These are phyloP conservation scores for Protobothrops mucrosquamatus DNA, from an alignment of 2,113 vertebrate genomes.

Conservation along the genomic window DNA sequence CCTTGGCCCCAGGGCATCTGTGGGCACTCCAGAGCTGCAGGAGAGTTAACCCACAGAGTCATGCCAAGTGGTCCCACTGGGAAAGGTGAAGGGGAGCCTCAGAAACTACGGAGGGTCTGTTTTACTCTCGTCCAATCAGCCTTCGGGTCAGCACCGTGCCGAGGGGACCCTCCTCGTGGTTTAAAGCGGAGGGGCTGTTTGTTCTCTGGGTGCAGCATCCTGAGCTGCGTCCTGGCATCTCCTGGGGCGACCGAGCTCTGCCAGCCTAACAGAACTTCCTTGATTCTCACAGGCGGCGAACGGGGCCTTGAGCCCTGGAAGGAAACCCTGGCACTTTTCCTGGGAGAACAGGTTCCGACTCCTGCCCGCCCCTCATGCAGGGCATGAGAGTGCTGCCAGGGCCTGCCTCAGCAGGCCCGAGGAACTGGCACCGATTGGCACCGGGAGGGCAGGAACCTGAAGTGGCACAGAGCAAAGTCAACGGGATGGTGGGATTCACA, in stretches of 20 bases:
- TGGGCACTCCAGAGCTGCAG: not conserved
- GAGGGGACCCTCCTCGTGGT: not conserved
- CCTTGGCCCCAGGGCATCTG: not conserved
- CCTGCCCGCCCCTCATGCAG: constrained; percentile 65
- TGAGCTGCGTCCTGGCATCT: not conserved
- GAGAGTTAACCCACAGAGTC: not conserved
- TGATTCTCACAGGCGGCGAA: constrained; percentile 47
- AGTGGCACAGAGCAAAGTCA: constrained; percentile 58
- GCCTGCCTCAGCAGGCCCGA: constrained; percentile 76
- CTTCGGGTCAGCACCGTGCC: not conserved
- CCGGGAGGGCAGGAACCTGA: constrained; percentile 58
- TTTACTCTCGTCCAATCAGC: not conserved
- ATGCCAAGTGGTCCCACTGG: not conserved
- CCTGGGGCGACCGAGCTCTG: not conserved
- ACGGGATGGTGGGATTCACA: constrained; percentile 42
- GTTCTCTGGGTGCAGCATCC: not conserved
- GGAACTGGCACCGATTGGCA: constrained; percentile 68
- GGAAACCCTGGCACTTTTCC: constrained; percentile 71
- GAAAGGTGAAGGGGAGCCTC: not conserved
- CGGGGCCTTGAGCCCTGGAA: constrained; percentile 71
- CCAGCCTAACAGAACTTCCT: not conserved
- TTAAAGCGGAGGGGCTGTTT: not conserved
- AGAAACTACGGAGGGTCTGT: not conserved
- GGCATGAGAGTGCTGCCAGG: constrained; percentile 65
- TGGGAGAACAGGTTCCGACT: constrained; percentile 78